A percentile compares a stretch with the other conserved stretches of the same genome.
Conservation (phyloP, 2,113 vertebrate species). For the Brachypteracias leptosomus region DNA sequence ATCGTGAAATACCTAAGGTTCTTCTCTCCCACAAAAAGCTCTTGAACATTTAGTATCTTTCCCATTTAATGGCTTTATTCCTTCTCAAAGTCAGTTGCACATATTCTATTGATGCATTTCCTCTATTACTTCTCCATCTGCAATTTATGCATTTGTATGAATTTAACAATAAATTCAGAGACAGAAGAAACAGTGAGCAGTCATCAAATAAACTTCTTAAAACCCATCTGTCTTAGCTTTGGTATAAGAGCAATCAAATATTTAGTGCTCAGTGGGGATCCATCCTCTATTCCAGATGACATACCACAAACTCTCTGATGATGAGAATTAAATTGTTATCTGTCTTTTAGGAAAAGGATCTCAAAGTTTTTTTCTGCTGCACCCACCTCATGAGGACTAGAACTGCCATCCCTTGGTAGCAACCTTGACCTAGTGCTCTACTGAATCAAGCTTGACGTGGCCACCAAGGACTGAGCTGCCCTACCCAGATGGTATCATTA, state of each 20-base stretch:
- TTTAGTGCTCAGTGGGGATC: neutral
- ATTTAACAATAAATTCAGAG: constrained; percentile 29
- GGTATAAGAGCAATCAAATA: neutral
- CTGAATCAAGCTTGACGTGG: neutral
- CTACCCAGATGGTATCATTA: neutral
- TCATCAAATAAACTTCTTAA: neutral
- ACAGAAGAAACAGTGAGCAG: neutral
- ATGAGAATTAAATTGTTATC: neutral
- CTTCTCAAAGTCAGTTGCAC: neutral
- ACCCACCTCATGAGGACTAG: accelerated
- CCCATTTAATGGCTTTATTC: neutral
- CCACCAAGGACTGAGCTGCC: neutral
- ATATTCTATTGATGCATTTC: neutral
- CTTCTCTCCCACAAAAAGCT: constrained; percentile 19
- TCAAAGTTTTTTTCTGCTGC: neutral
- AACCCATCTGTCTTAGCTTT: neutral
- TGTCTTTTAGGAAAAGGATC: neutral
- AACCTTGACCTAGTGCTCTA: neutral
- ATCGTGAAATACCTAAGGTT: constrained; percentile 47
- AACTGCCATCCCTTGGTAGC: neutral
- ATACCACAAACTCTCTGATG: neutral
- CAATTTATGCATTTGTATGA: neutral
- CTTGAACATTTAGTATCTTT: constrained; percentile 10
- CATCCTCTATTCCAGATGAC: neutral
- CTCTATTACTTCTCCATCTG: neutral